Evolutionary conservation across 2,797 vertebrate genomes (phyloP).

Genomic region (Antrozous pallidus): DNA sequence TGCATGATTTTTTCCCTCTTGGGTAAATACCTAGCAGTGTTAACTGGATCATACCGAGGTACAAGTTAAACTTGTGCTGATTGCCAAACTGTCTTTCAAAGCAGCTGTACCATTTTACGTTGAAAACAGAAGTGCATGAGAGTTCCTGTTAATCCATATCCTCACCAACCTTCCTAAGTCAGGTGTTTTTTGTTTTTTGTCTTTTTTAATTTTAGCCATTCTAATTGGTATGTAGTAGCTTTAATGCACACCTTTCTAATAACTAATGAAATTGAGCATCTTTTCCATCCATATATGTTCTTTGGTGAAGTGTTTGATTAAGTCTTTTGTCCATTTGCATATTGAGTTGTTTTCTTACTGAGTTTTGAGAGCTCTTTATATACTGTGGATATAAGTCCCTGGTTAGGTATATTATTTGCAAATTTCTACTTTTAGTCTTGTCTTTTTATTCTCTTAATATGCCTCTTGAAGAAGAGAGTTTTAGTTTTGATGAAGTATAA

Average conservation of each 20-base stretch:
- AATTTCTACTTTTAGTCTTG: neutral
- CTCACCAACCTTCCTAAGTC: neutral
- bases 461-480: neutral
- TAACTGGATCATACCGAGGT: neutral
- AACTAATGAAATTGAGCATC: neutral
- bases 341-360: neutral
- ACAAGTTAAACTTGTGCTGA: neutral
- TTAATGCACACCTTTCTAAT: neutral
- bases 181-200: neutral
- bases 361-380: neutral
- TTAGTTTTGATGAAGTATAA: neutral
- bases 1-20: neutral
- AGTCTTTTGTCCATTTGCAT: neutral
- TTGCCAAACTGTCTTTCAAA: neutral
- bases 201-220: slow-evolving; percentile 5
- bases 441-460: neutral
- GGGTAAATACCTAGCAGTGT: neutral
- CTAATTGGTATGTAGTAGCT: neutral
- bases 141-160: neutral
- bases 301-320: neutral
- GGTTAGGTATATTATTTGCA: neutral
- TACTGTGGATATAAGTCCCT: neutral
- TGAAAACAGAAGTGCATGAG: neutral
- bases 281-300: neutral
- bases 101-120: neutral